These are phyloP conservation scores for Pelusios castaneus DNA, from an alignment of 2,113 vertebrate species.

Conservation along the genomic window DNA sequence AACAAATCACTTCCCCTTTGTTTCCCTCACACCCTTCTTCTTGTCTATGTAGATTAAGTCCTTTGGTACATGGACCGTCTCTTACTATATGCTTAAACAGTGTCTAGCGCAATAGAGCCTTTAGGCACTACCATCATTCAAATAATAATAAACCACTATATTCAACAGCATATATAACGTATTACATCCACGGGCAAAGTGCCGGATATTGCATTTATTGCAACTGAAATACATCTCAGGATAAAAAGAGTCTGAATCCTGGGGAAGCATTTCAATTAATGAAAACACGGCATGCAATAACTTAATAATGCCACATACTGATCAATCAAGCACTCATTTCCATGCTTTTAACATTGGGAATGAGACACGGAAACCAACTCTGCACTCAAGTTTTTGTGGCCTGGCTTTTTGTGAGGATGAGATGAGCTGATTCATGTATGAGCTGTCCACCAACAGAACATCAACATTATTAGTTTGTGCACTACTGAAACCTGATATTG, in stretches of 20 bases:
- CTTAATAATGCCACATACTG: fast-evolving
- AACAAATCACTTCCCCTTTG: fast-evolving
- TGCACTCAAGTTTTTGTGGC: neutral
- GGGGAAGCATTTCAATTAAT: fast-evolving
- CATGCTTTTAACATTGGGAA: fast-evolving
- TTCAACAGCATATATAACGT: fast-evolving
- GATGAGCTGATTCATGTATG: conserved; percentile 12
- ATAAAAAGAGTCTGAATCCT: neutral
- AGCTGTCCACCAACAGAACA: neutral
- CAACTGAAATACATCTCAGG: neutral
- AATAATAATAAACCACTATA: neutral
- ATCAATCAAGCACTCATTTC: neutral
- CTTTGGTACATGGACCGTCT: fast-evolving
- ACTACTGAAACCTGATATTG: neutral
- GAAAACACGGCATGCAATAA: fast-evolving
- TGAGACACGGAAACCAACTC: neutral
- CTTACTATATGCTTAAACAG: neutral
- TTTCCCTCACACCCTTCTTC: neutral
- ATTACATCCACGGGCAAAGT: neutral
- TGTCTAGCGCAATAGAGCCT: neutral
- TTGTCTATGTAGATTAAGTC: neutral
- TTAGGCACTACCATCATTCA: fast-evolving
- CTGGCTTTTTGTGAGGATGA: neutral
- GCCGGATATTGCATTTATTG: fast-evolving
- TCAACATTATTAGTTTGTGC: conserved; percentile 5